Conservation (phyloP, 2,113 vertebrate species). For the Microtus richardsoni region DNA sequence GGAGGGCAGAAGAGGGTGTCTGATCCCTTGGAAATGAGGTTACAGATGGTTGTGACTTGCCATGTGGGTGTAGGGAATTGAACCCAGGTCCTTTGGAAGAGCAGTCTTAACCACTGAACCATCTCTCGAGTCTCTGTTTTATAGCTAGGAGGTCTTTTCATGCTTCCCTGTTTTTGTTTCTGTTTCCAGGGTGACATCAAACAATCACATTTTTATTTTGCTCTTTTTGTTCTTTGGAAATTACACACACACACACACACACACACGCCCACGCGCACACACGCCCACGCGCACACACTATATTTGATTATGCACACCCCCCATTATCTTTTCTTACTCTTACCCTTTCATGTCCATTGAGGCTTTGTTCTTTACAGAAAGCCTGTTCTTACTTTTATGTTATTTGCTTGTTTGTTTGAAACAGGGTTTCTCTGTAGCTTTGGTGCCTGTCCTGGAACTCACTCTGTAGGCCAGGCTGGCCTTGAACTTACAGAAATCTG, state of each 20-base stretch:
- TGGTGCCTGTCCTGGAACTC: too few species aligned
- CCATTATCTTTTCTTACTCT: neutral
- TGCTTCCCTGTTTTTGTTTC: neutral
- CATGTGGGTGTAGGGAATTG: neutral
- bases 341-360: neutral
- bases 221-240: neutral
- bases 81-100: neutral
- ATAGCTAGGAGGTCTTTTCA: neutral
- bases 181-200: neutral
- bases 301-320: neutral
- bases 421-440: too few species aligned
- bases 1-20: neutral
- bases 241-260: neutral
- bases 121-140: neutral
- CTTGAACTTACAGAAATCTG: too few species aligned
- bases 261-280: rapidly evolving
- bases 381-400: neutral
- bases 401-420: too few species aligned
- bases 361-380: neutral
- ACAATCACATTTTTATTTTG: neutral
- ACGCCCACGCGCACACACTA: rapidly evolving
- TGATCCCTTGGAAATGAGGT: neutral
- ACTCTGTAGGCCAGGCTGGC: too few species aligned
- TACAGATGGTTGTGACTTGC: neutral
- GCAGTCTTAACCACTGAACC: neutral